Percentiles rank a stretch among this genome's conserved stretches.
Evolutionary conservation across 2,888 invertebrate species (phyloP).

Genomic region (Coronaproctus castanopsis): DNA sequence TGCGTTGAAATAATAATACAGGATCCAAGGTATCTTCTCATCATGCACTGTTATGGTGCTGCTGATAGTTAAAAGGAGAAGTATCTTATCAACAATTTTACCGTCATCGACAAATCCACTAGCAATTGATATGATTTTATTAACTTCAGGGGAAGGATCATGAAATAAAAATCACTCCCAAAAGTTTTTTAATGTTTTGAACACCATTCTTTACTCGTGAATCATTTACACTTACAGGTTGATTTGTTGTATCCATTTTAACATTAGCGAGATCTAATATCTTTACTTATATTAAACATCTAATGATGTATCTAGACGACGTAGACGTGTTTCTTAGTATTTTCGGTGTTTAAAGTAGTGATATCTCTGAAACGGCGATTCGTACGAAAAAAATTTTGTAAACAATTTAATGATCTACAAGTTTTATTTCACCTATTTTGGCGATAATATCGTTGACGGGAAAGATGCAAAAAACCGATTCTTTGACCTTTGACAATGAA

Average conservation of each 20-base stretch:
- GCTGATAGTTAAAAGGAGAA: constrained; percentile 16
- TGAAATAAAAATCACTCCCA: constrained; percentile 13
- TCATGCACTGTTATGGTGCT: constrained; percentile 20
- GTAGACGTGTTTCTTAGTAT: too few relatives aligned
- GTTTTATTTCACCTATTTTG: too few relatives aligned
- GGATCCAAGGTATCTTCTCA: constrained; percentile 7
- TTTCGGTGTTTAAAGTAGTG: too few relatives aligned
- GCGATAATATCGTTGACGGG: background rate
- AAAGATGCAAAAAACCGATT: background rate
- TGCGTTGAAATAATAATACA: constrained; percentile 8
- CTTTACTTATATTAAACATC: too few relatives aligned
- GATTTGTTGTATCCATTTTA: background rate
- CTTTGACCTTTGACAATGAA: background rate
- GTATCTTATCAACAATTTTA: constrained; percentile 7
- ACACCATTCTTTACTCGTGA: background rate
- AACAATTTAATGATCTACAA: too few relatives aligned
- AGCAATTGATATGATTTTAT: constrained; percentile 21
- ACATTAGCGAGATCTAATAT: background rate
- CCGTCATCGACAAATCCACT: constrained; percentile 22
- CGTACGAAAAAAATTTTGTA: too few relatives aligned
- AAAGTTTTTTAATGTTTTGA: background rate
- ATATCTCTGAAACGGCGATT: too few relatives aligned
- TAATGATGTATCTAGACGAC: too few relatives aligned
- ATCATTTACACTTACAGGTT: background rate
- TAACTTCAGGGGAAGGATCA: constrained; percentile 22